Evolutionary conservation across 2,113 vertebrate genomes (phyloP).

Genomic region (Apteryx mantelli): DNA sequence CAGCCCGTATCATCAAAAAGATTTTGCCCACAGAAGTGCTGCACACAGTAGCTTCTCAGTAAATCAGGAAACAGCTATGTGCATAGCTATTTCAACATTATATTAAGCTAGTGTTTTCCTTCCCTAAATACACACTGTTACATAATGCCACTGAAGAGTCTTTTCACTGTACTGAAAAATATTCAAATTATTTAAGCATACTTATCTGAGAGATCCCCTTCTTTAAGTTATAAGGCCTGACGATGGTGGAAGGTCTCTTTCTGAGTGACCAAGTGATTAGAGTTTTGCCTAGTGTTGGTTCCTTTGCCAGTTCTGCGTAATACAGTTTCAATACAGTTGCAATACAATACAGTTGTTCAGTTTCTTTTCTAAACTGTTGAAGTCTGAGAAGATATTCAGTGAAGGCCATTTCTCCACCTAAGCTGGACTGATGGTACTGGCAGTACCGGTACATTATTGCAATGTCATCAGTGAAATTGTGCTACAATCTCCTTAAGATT

Average conservation of each 20-base stretch:
- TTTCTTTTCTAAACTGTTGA: neutral
- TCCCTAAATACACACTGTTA: constrained; percentile 9
- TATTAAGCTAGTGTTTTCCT: constrained; percentile 21
- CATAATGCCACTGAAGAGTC: neutral
- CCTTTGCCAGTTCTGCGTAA: neutral
- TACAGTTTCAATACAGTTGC: neutral
- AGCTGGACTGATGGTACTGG: neutral
- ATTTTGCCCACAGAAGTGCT: neutral
- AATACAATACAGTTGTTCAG: neutral
- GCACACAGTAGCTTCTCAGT: neutral
- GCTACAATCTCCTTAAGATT: neutral
- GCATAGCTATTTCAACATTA: constrained; percentile 25
- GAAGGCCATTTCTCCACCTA: neutral
- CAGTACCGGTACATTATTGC: neutral
- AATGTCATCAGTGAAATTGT: neutral
- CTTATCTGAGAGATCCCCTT: neutral
- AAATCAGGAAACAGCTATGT: neutral
- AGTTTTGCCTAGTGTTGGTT: neutral
- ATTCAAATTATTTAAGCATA: neutral
- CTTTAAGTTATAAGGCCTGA: neutral
- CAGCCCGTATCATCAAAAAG: neutral
- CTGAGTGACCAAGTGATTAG: neutral
- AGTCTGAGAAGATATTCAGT: neutral
- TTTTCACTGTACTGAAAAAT: neutral
- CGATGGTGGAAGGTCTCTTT: neutral